Conservation (phyloP, 2,113 vertebrate genomes). For the Passer montanus region DNA sequence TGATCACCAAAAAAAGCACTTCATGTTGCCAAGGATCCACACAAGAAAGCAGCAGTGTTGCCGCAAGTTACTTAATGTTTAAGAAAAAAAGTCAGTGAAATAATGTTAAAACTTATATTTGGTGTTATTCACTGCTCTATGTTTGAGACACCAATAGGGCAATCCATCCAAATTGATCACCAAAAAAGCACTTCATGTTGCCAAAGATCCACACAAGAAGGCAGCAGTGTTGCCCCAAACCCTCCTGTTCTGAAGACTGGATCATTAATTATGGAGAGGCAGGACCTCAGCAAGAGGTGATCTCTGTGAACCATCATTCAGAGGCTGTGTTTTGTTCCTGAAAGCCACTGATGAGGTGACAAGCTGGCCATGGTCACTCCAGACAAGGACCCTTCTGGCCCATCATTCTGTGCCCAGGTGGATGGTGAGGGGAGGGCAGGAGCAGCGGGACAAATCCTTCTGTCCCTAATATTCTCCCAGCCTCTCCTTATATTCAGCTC, state of each 20-base stretch:
- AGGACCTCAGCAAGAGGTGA: not conserved
- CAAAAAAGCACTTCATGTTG: not conserved
- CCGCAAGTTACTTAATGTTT: not conserved
- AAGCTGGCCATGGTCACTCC: rapidly evolving
- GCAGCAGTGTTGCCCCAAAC: not conserved
- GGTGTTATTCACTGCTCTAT: not conserved
- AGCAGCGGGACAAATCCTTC: not conserved
- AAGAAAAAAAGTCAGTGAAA: not conserved
- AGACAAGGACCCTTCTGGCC: not conserved
- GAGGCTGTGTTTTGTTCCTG: not conserved
- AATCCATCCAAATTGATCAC: not conserved
- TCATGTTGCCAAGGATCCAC: not conserved
- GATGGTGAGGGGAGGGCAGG: not conserved
- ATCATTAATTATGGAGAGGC: not conserved
- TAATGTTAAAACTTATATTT: not conserved
- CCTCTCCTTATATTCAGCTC: not conserved
- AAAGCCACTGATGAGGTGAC: rapidly evolving
- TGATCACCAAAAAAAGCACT: not conserved
- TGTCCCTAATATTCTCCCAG: not conserved
- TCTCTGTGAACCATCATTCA: not conserved
- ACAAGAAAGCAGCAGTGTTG: too few species aligned
- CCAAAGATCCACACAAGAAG: not conserved
- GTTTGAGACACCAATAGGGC: not conserved
- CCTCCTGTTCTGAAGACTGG: not conserved
- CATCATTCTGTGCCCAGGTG: not conserved